A percentile compares a stretch with the other conserved stretches of the same genome.
These are phyloP conservation scores for Scaptomyza hsui DNA, from an alignment of 1,140 invertebrate genomes.

Conservation along the genomic window DNA sequence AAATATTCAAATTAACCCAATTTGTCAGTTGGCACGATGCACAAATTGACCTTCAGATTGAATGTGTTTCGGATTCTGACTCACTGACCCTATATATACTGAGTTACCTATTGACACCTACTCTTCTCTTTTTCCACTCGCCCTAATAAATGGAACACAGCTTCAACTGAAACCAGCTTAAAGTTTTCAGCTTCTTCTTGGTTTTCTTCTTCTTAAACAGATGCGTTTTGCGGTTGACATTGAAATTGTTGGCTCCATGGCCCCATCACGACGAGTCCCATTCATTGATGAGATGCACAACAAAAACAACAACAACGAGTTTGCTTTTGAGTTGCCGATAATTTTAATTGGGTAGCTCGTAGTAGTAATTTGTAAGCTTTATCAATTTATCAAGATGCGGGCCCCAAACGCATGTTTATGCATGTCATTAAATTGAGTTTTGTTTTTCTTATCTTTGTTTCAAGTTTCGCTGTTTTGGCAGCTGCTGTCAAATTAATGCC, in stretches of 20 bases:
- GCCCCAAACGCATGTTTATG: constrained; percentile 46
- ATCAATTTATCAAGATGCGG: constrained; percentile 73
- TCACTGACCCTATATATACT: constrained; percentile 33
- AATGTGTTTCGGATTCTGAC: constrained; percentile 33
- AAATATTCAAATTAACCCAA: constrained; percentile 71
- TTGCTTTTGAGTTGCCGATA: constrained; percentile 57
- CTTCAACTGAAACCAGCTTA: constrained; percentile 52
- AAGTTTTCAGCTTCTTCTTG: background rate
- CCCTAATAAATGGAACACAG: background rate
- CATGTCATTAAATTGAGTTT: constrained; percentile 62
- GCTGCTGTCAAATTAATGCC: constrained; percentile 50
- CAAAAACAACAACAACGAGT: constrained; percentile 20
- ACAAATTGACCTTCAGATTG: constrained; percentile 55
- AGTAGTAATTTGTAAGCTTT: constrained; percentile 67
- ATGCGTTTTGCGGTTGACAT: constrained; percentile 46
- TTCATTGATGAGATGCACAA: constrained; percentile 62
- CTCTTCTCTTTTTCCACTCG: constrained; percentile 8
- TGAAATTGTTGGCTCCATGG: constrained; percentile 47
- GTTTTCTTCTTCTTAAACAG: background rate
- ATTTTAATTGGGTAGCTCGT: constrained; percentile 58
- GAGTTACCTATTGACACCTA: constrained; percentile 56
- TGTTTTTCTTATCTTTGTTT: constrained; percentile 9
- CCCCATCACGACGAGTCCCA: constrained; percentile 33
- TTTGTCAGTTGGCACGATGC: constrained; percentile 59
- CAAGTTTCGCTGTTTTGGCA: constrained; percentile 30